Percentiles rank a stretch among this genome's conserved stretches.
Evolutionary conservation across 2,888 invertebrate genomes (phyloP).

Genomic region (Agrochola lychnidis): DNA sequence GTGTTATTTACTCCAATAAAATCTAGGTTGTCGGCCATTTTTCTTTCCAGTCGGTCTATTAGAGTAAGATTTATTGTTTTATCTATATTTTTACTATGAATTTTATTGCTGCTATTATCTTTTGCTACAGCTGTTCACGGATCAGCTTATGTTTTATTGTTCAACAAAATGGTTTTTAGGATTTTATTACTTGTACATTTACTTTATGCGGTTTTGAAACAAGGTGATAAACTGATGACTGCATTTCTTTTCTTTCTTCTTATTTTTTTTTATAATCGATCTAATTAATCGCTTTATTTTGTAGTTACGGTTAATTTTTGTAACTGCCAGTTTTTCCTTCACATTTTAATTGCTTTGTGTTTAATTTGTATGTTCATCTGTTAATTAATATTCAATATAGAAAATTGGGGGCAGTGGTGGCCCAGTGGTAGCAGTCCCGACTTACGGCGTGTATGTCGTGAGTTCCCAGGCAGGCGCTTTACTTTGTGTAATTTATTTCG

Average conservation of each 20-base stretch:
- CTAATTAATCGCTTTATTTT: background rate
- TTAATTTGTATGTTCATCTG: background rate
- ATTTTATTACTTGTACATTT: slow-evolving; percentile 33
- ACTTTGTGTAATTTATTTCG: no score
- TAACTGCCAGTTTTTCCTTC: no score
- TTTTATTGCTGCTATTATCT: slow-evolving; percentile 22
- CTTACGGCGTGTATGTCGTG: no score
- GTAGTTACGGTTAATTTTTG: background rate
- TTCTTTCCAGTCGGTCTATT: slow-evolving; percentile 4
- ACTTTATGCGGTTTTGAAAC: slow-evolving; percentile 14
- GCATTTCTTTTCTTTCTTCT: background rate
- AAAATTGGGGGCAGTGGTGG: background rate
- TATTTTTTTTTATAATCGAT: background rate
- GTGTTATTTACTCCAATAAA: background rate
- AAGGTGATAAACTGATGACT: background rate
- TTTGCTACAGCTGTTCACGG: slow-evolving; percentile 17
- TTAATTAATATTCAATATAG: background rate
- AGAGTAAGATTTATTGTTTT: slow-evolving; percentile 27
- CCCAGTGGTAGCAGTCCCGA: no score
- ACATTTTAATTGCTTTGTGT: no score
- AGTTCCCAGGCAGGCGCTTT: no score
- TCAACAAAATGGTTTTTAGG: slow-evolving; percentile 13
- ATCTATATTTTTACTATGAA: slow-evolving; percentile 9
- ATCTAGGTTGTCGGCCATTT: slow-evolving; percentile 9
- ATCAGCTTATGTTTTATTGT: slow-evolving; percentile 12